Conservation (phyloP, 2,888 invertebrate genomes). For the Crioceris asparagi region DNA sequence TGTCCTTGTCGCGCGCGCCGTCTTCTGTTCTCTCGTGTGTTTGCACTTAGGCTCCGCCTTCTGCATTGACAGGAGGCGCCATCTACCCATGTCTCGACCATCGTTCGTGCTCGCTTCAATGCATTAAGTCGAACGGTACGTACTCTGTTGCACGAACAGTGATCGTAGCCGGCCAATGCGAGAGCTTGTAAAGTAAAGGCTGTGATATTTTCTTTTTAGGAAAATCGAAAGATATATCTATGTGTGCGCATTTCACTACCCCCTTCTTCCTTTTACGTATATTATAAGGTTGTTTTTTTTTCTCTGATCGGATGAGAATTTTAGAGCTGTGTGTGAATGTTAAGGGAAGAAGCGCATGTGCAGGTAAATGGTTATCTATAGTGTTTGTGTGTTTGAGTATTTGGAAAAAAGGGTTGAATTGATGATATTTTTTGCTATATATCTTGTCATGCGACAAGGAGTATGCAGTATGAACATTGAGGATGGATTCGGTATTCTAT, state of each 20-base stretch:
- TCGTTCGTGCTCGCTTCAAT: constrained; percentile 11
- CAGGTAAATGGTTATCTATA: constrained; percentile 14
- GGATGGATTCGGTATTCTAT: no score
- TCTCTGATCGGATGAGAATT: constrained; percentile 22
- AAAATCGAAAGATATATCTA: constrained; percentile 38
- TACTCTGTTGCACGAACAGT: constrained; percentile 10
- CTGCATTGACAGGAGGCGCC: constrained; percentile 41
- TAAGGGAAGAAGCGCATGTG: constrained; percentile 32
- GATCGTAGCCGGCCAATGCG: constrained; percentile 17
- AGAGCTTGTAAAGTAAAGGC: constrained; percentile 27
- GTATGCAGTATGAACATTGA: no score
- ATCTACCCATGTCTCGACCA: constrained; percentile 25
- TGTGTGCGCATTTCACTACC: constrained; percentile 26
- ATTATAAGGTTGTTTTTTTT: constrained; percentile 31
- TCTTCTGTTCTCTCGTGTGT: constrained; percentile 41
- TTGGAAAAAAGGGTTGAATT: no score
- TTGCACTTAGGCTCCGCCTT: constrained; percentile 45
- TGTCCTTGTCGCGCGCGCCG: constrained; percentile 25
- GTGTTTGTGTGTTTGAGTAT: constrained; percentile 17
- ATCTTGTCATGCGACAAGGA: no score
- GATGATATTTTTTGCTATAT: no score
- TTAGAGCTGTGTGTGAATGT: constrained; percentile 13
- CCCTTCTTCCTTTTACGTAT: constrained; percentile 26
- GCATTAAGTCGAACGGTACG: constrained; percentile 5
- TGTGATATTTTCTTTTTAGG: constrained; percentile 38